Percentiles rank a stretch among this genome's conserved stretches.
phyloP scores from a whole-genome alignment of 2,888 invertebrate genomes.

The Congeria kusceri region DNA sequence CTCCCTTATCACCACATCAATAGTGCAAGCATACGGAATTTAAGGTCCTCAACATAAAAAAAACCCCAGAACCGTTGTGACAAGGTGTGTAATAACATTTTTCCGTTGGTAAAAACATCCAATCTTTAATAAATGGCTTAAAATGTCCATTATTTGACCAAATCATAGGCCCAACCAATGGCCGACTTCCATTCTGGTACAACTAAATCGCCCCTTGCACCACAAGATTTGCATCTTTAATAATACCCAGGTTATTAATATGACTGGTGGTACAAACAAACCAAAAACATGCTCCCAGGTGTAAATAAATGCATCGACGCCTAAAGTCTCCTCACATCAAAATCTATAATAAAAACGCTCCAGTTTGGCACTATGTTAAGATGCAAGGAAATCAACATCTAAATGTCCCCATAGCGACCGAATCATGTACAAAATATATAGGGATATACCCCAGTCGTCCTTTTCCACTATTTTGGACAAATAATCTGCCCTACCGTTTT shows the following conservation, averaged over 20 bases:
- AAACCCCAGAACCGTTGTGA: too few relatives aligned
- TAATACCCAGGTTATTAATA: slow-evolving; percentile 19
- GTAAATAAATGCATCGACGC: slow-evolving; percentile 26
- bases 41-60: too few relatives aligned
- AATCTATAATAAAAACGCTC: slow-evolving; percentile 30
- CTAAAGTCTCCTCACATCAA: slow-evolving; percentile 16
- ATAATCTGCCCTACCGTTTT: slow-evolving; percentile 43
- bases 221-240: slow-evolving; percentile 21
- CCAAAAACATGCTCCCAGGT: slow-evolving; percentile 8
- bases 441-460: slow-evolving; percentile 47
- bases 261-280: slow-evolving; percentile 25
- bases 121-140: too few relatives aligned
- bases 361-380: slow-evolving; percentile 17
- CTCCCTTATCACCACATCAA: too few relatives aligned
- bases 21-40: too few relatives aligned
- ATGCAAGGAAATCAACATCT: slow-evolving; percentile 30
- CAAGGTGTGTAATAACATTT: too few relatives aligned
- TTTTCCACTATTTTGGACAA: slow-evolving; percentile 30
- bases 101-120: too few relatives aligned
- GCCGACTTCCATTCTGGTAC: not conserved
- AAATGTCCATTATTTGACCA: too few relatives aligned
- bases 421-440: slow-evolving; percentile 9
- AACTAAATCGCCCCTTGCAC: slow-evolving; percentile 2
- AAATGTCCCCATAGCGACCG: not conserved
- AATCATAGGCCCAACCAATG: too few relatives aligned